Conservation (phyloP, 2,797 vertebrate species). For the Limnodromus scolopaceus region DNA sequence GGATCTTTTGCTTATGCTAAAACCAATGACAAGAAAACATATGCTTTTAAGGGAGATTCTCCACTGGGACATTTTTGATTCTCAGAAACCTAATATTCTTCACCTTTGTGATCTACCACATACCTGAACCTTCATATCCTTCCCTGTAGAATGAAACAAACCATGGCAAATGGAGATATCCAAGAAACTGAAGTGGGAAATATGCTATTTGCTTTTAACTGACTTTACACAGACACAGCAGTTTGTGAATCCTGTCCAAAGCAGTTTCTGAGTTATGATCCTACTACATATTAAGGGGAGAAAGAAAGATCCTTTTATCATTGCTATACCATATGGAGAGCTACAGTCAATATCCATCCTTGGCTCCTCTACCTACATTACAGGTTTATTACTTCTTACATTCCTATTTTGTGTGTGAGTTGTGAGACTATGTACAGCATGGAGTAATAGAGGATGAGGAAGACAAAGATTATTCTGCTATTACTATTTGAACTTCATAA, state of each 20-base stretch:
- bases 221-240: constrained; percentile 54
- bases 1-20: not conserved
- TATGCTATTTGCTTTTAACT: constrained; percentile 45
- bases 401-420: constrained; percentile 32
- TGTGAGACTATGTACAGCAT: not conserved
- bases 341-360: not conserved
- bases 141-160: constrained; percentile 6
- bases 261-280: constrained; percentile 44
- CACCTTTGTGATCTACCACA: not conserved
- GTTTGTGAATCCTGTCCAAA: constrained; percentile 49
- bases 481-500: constrained; percentile 25
- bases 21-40: not conserved
- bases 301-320: constrained; percentile 51
- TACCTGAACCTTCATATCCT: not conserved
- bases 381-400: constrained; percentile 45
- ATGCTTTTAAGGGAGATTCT: not conserved
- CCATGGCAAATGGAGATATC: constrained; percentile 2
- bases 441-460: not conserved
- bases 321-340: constrained; percentile 27
- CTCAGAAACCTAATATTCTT: not conserved
- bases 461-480: constrained; percentile 12
- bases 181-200: not conserved
- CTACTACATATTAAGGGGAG: not conserved
- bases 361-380: not conserved
- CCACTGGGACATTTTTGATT: not conserved